Conservation (phyloP, 2,888 invertebrate genomes). For the Hesperia comma region DNA sequence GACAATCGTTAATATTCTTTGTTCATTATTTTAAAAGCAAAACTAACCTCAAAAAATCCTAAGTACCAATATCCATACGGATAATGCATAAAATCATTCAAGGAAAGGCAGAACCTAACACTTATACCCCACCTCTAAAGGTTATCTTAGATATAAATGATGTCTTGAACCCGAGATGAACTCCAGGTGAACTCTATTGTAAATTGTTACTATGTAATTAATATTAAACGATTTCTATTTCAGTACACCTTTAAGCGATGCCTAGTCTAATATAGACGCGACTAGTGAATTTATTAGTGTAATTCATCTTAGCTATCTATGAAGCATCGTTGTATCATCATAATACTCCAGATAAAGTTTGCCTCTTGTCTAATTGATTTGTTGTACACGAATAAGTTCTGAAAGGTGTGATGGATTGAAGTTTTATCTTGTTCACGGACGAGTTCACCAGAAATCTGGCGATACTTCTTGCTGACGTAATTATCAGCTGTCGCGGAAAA, state of each 20-base stretch:
- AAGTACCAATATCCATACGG: too few species aligned
- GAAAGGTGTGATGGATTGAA: constrained; percentile 24
- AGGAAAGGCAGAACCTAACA: too few species aligned
- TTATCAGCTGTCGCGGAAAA: constrained; percentile 21
- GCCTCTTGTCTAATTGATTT: neutral
- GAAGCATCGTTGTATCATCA: neutral
- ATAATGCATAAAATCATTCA: too few species aligned
- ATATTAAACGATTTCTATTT: too few species aligned
- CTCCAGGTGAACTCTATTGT: too few species aligned
- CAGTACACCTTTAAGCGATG: neutral
- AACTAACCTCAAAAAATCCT: too few species aligned
- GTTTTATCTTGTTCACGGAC: constrained; percentile 30
- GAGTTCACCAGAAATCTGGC: constrained; percentile 29
- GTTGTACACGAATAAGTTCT: constrained; percentile 11
- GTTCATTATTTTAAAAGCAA: too few species aligned
- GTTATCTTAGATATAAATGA: too few species aligned
- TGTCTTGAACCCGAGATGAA: too few species aligned
- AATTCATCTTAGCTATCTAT: neutral
- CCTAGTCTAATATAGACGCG: neutral
- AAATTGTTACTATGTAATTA: too few species aligned
- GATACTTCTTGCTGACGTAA: constrained; percentile 21
- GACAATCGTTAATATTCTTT: too few species aligned
- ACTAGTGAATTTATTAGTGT: neutral
- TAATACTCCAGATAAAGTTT: neutral
- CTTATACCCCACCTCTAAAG: too few species aligned